A percentile compares a stretch with the other conserved stretches of the same genome.
phyloP scores from a whole-genome alignment of 1,140 invertebrate species.

The Neomicropteryx cornuta region DNA sequence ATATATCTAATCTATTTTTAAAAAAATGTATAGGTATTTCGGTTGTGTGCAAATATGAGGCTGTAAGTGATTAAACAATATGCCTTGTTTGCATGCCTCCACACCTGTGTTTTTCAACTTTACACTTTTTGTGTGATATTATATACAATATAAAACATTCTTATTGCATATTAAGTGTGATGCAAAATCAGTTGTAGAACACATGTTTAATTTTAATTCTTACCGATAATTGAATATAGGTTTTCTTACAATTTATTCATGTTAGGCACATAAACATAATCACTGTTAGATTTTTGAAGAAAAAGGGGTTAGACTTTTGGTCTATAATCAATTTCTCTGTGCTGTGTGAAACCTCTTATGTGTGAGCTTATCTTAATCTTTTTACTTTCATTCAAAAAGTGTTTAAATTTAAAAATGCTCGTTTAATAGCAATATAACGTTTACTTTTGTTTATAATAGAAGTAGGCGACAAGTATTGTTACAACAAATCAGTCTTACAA shows the following conservation, averaged over 20 bases:
- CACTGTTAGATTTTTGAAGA: conserved; percentile 38
- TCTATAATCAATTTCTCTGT: too few species aligned
- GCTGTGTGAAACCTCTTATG: too few species aligned
- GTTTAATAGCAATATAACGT: too few species aligned
- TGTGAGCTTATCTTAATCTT: too few species aligned
- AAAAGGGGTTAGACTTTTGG: conserved; percentile 37
- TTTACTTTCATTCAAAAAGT: too few species aligned
- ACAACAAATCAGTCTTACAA: too few species aligned
- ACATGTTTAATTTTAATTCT: conserved; percentile 40
- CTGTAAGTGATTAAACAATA: conserved; percentile 7
- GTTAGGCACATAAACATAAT: conserved; percentile 34
- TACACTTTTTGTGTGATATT: conserved; percentile 28
- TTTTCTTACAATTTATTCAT: conserved; percentile 17
- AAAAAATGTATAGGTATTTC: conserved; percentile 35
- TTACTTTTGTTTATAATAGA: too few species aligned
- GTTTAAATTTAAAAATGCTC: too few species aligned
- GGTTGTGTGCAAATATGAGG: conserved; percentile 30
- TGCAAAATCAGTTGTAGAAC: conserved; percentile 39
- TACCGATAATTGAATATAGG: conserved; percentile 27
- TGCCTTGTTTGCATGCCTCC: conserved; percentile 34
- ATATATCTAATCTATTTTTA: conserved; percentile 38
- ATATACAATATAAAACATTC: conserved; percentile 22
- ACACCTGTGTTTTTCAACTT: conserved; percentile 38
- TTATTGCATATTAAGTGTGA: conserved; percentile 33
- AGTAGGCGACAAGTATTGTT: too few species aligned